Conservation (phyloP, 1,140 invertebrate genomes). For the Brachionus rubens region DNA sequence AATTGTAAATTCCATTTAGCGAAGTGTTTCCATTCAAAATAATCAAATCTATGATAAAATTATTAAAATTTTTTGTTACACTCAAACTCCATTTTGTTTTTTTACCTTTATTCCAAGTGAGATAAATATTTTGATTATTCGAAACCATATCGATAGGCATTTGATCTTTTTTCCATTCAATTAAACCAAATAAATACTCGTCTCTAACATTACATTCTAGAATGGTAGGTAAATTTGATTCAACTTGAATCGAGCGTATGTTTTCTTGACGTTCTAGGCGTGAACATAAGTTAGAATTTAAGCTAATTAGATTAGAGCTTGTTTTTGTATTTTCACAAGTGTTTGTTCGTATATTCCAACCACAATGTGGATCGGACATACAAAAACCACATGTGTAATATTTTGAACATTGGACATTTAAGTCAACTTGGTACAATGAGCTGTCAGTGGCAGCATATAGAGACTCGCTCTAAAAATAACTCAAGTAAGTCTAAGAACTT, state of each 20-base stretch:
- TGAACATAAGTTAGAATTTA: conserved; percentile 3
- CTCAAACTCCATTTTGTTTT: no score
- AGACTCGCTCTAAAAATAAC: not conserved
- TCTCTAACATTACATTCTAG: conserved; percentile 20
- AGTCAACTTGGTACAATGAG: conserved; percentile 4
- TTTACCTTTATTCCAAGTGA: conserved; percentile 24
- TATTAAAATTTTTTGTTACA: no score
- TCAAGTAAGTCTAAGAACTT: not conserved
- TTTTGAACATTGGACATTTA: conserved; percentile 20
- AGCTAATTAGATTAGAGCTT: conserved; percentile 4
- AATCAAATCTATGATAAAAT: no score
- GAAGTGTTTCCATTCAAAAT: conserved; percentile 15
- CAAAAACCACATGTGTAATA: conserved; percentile 16
- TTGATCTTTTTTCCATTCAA: conserved; percentile 45
- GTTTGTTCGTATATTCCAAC: conserved; percentile 30
- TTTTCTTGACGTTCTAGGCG: conserved; percentile 16
- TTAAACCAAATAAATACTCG: conserved; percentile 6
- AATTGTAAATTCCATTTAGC: conserved; percentile 20
- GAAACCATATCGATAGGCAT: not conserved
- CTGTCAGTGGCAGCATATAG: not conserved
- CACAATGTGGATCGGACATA: conserved; percentile 31
- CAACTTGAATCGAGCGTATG: not conserved
- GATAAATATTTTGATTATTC: conserved; percentile 9
- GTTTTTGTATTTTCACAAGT: not conserved
- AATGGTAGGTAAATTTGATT: not conserved